Evolutionary conservation across 2,888 invertebrate genomes (phyloP).

Genomic region (Phragmatobia fuliginosa): DNA sequence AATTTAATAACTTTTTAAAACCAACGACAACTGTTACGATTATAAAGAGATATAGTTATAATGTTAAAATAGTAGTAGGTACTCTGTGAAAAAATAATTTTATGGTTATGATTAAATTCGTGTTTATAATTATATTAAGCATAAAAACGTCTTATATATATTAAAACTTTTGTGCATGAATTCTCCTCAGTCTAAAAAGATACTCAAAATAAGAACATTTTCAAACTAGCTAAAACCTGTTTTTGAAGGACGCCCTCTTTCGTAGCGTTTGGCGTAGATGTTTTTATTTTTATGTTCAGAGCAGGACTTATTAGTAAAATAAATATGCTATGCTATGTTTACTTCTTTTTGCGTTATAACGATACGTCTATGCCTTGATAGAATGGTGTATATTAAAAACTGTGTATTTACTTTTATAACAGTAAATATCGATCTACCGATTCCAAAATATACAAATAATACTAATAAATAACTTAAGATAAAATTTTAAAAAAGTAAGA

Average conservation of each 20-base stretch:
- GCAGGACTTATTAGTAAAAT: background rate
- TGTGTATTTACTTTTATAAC: too few species aligned
- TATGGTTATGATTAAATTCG: background rate
- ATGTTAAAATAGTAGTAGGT: background rate
- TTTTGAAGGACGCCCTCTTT: background rate
- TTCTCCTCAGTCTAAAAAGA: background rate
- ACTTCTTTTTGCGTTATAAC: background rate
- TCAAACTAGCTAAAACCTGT: background rate
- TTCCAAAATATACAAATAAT: too few species aligned
- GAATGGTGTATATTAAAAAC: too few species aligned
- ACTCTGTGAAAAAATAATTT: background rate
- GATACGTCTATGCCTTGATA: background rate
- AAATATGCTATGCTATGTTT: background rate
- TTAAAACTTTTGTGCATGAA: background rate
- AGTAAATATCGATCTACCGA: too few species aligned
- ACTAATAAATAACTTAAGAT: too few species aligned
- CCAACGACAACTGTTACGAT: background rate
- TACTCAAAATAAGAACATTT: background rate
- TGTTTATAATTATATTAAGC: background rate
- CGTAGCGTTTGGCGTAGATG: background rate
- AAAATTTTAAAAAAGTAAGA: too few species aligned
- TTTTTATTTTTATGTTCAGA: background rate
- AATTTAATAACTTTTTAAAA: too few species aligned
- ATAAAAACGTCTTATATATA: background rate
- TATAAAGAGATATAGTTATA: background rate